A percentile compares a stretch with the other conserved stretches of the same genome.
phyloP scores from a whole-genome alignment of 2,888 invertebrate genomes.

The Sialis lutaria region DNA sequence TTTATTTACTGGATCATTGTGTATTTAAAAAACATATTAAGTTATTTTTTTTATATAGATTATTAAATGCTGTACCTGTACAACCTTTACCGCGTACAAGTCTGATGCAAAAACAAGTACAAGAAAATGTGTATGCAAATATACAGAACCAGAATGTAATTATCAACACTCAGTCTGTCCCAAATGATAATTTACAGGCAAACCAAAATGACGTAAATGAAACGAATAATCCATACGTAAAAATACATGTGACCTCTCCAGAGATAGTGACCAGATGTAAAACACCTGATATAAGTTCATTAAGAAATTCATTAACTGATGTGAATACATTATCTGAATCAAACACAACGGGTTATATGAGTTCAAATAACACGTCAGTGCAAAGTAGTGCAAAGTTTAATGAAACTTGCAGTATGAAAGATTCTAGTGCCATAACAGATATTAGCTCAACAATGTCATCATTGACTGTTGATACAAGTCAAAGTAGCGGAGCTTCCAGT shows the following conservation, averaged over 20 bases:
- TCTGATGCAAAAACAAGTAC: neutral
- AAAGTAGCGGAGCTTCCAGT: constrained; percentile 6
- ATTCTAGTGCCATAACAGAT: neutral
- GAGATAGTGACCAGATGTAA: neutral
- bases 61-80: neutral
- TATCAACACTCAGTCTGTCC: neutral
- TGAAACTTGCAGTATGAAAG: neutral
- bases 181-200: neutral
- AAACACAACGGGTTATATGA: neutral
- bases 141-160: neutral
- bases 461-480: constrained; percentile 3
- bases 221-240: neutral
- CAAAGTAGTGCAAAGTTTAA: neutral
- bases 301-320: neutral
- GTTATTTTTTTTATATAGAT: neutral
- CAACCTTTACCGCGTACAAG: neutral
- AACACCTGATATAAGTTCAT: neutral
- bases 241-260: neutral
- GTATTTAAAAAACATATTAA: too few species aligned
- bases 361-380: neutral
- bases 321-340: neutral
- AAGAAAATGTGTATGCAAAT: constrained; percentile 1
- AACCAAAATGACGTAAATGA: neutral
- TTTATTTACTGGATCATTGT: constrained; percentile 16
- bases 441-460: neutral